phyloP scores from a whole-genome alignment of 2,797 vertebrate species.

The Aselliscus stoliczkanus region DNA sequence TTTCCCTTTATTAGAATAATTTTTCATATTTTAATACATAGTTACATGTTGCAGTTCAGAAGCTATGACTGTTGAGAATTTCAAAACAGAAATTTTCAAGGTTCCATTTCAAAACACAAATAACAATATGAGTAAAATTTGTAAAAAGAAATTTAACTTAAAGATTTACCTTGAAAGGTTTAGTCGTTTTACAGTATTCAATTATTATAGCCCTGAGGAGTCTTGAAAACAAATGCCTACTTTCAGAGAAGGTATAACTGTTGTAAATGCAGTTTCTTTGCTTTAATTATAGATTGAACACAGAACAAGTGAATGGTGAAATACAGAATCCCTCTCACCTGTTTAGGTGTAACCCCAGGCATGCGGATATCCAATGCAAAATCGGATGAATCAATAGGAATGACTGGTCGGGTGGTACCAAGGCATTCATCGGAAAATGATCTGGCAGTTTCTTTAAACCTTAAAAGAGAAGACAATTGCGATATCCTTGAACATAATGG shows the following conservation, averaged over 20 bases:
- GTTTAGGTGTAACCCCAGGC: conserved; percentile 89
- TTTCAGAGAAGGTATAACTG: conserved; percentile 3
- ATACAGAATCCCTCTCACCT: conserved; percentile 81
- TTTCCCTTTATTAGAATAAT: conserved; percentile 46
- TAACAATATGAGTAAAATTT: conserved; percentile 6
- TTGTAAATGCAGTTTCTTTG: neutral
- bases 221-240: neutral
- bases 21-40: conserved; percentile 33
- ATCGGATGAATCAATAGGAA: conserved; percentile 86
- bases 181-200: neutral
- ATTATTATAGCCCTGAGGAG: neutral
- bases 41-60: neutral
- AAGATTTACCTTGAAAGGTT: conserved; percentile 3
- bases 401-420: conserved; percentile 79
- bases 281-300: neutral
- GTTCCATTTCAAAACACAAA: conserved; percentile 47
- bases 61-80: neutral
- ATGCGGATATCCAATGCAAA: conserved; percentile 92
- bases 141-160: neutral
- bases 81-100: neutral
- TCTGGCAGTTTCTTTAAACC: conserved; percentile 85
- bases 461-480: conserved; percentile 65
- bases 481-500: neutral
- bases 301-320: conserved; percentile 2
- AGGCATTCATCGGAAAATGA: conserved; percentile 87